Conservation (phyloP, 2,888 invertebrate genomes). For the Hydroisotoma schaefferi region DNA sequence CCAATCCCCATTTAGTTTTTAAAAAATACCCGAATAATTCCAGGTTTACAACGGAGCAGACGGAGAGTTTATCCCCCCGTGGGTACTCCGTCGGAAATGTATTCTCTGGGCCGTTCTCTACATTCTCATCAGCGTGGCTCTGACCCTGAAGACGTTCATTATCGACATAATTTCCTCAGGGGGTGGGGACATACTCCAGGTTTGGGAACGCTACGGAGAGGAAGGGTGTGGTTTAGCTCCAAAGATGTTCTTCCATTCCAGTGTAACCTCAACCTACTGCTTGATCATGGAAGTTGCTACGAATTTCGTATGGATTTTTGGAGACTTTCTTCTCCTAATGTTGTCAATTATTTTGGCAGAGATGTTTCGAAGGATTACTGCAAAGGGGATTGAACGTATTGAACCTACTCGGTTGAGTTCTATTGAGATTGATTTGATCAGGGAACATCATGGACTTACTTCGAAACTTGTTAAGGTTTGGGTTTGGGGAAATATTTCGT, state of each 20-base stretch:
- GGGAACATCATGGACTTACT: slow-evolving; percentile 44
- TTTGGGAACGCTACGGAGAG: slow-evolving; percentile 36
- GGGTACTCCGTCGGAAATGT: slow-evolving; percentile 39
- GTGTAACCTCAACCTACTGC: slow-evolving; percentile 38
- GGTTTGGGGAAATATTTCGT: too few species aligned
- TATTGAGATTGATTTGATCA: slow-evolving; percentile 43
- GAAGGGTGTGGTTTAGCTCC: slow-evolving; percentile 32
- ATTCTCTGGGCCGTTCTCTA: slow-evolving; percentile 34
- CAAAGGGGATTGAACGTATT: slow-evolving; percentile 33
- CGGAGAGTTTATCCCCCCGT: slow-evolving; percentile 21
- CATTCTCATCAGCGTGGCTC: slow-evolving; percentile 26
- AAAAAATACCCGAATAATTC: not conserved
- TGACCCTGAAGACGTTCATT: slow-evolving; percentile 36
- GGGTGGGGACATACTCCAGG: slow-evolving; percentile 6
- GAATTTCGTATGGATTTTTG: slow-evolving; percentile 44
- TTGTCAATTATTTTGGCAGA: slow-evolving; percentile 35
- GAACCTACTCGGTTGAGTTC: slow-evolving; percentile 33
- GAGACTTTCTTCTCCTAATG: slow-evolving; percentile 39
- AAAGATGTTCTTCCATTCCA: slow-evolving; percentile 31
- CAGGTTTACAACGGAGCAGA: slow-evolving; percentile 23
- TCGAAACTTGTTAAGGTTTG: slow-evolving; percentile 40
- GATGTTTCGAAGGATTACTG: slow-evolving; percentile 35
- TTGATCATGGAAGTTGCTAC: slow-evolving; percentile 34
- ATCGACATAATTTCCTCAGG: slow-evolving; percentile 18
- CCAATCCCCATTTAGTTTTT: not conserved